phyloP scores from a whole-genome alignment of 1,140 invertebrate genomes.

The Drosophila kanapiae region DNA sequence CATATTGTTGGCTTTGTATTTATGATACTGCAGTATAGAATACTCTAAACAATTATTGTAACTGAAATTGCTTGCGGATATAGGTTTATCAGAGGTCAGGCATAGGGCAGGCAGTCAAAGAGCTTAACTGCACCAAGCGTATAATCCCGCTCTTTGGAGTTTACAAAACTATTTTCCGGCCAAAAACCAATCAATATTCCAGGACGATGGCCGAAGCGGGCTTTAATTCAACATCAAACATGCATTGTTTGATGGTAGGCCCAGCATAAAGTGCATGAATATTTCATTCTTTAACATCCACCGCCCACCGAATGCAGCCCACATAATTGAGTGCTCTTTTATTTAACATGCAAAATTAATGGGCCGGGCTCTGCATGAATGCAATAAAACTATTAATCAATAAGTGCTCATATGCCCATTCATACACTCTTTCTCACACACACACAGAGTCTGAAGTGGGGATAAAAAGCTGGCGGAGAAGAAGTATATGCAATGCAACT shows the following conservation, averaged over 20 bases:
- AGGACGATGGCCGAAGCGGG: conserved; percentile 1
- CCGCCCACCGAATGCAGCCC: conserved; percentile 25
- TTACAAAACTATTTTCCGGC: conserved; percentile 21
- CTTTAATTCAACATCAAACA: conserved; percentile 49
- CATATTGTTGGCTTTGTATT: too few species aligned
- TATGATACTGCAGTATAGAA: too few species aligned
- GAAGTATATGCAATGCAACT: conserved; percentile 34
- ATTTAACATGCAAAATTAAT: conserved; percentile 76
- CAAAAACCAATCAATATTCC: conserved; percentile 33
- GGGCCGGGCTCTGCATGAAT: conserved; percentile 54
- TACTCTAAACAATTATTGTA: neutral
- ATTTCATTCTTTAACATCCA: conserved; percentile 30
- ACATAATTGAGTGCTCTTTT: conserved; percentile 76
- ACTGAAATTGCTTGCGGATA: neutral
- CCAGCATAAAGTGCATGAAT: conserved; percentile 48
- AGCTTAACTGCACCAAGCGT: conserved; percentile 13
- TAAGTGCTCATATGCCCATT: conserved; percentile 52
- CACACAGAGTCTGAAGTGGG: conserved; percentile 19
- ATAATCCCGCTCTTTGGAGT: conserved; percentile 9
- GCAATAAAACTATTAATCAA: conserved; percentile 79
- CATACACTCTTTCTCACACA: conserved; percentile 16
- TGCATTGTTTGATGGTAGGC: conserved; percentile 47
- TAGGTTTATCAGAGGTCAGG: neutral
- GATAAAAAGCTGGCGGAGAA: conserved; percentile 25
- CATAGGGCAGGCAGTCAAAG: neutral